Evolutionary conservation across 2,797 vertebrate genomes (phyloP).

Genomic region (Enteromius radiatus): DNA sequence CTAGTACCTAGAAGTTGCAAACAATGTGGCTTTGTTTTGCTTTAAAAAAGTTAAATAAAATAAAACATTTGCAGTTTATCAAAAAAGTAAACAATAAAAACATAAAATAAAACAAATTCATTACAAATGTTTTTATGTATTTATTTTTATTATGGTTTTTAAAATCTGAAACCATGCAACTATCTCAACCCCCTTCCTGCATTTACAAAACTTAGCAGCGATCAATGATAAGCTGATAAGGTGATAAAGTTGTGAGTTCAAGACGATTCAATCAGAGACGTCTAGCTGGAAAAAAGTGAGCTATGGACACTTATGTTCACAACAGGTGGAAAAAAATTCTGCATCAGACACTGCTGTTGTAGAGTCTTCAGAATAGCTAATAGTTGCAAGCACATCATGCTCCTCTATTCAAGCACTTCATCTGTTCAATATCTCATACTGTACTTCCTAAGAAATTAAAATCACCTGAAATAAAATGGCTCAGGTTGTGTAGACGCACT

Average conservation of each 20-base stretch:
- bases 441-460: neutral
- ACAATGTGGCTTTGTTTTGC: neutral
- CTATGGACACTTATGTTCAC: neutral
- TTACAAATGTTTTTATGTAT: too few relatives aligned
- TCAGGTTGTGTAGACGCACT: neutral
- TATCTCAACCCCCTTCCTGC: neutral
- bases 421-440: neutral
- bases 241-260: neutral
- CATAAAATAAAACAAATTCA: neutral
- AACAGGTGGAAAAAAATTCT: neutral
- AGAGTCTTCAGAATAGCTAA: neutral
- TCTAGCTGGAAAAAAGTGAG: neutral
- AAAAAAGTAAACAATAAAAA: neutral
- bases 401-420: conserved; percentile 7
- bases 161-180: neutral
- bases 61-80: neutral
- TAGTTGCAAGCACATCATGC: neutral
- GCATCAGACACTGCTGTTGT: conserved; percentile 25
- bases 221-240: neutral
- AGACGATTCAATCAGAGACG: neutral
- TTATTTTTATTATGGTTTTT: neutral
- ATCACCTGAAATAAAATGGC: neutral
- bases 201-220: neutral
- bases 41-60: neutral
- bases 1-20: neutral